Evolutionary conservation across 2,888 invertebrate genomes (phyloP).

Genomic region (Eucera pruinosa): DNA sequence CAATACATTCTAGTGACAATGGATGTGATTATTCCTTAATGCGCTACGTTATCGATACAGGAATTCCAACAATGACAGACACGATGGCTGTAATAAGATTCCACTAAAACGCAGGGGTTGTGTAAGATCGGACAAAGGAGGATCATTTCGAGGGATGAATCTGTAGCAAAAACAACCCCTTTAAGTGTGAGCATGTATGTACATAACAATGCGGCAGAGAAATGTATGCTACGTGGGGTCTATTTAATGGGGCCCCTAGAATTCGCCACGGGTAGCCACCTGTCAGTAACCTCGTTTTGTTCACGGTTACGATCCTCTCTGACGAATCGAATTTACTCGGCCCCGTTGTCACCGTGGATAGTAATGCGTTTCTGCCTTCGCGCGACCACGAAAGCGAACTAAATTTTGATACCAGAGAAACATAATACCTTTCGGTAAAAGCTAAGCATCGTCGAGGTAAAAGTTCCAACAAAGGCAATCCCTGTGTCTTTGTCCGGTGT

Average conservation of each 20-base stretch:
- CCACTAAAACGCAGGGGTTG: constrained; percentile 6
- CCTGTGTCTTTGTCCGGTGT: too few relatives aligned
- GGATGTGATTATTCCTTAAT: too few relatives aligned
- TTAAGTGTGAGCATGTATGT: constrained; percentile 35
- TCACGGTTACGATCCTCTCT: constrained; percentile 60
- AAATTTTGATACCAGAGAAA: not conserved
- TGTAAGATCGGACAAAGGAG: constrained; percentile 48
- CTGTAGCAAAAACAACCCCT: constrained; percentile 71
- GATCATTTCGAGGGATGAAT: constrained; percentile 55
- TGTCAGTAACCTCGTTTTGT: constrained; percentile 78
- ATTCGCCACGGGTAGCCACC: constrained; percentile 80
- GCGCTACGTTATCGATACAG: too few relatives aligned
- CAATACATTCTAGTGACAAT: too few relatives aligned
- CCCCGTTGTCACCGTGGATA: constrained; percentile 68
- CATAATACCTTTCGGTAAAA: not conserved
- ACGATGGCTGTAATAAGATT: constrained; percentile 39
- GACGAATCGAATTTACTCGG: constrained; percentile 72
- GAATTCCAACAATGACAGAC: too few relatives aligned
- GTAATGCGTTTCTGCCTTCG: constrained; percentile 47
- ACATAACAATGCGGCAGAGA: constrained; percentile 60
- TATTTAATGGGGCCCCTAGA: constrained; percentile 73
- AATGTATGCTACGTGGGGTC: constrained; percentile 60
- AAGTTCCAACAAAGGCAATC: too few relatives aligned
- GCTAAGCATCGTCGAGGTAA: too few relatives aligned
- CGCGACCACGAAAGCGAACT: not conserved